These are phyloP conservation scores for Xenops minutus DNA, from an alignment of 2,797 vertebrate genomes.

Conservation along the genomic window DNA sequence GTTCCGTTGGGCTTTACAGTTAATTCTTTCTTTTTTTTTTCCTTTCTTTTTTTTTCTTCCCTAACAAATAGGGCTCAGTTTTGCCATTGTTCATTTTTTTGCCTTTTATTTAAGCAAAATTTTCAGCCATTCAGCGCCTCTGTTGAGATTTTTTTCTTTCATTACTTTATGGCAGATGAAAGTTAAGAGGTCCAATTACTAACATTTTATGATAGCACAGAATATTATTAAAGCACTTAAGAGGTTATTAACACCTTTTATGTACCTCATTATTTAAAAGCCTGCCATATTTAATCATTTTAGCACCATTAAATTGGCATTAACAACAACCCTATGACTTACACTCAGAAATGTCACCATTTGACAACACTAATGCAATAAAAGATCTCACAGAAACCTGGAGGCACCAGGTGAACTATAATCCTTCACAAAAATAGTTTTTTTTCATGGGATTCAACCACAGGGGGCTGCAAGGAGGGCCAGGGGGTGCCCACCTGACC, in stretches of 20 bases:
- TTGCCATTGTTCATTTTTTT: background rate
- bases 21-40: background rate
- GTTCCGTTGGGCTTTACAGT: background rate
- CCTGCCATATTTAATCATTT: slow-evolving; percentile 74
- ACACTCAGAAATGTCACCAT: slow-evolving; percentile 64
- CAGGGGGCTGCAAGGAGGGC: background rate
- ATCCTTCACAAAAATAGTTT: background rate
- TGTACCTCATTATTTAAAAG: slow-evolving; percentile 76
- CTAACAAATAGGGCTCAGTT: background rate
- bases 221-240: slow-evolving; percentile 78
- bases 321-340: slow-evolving; percentile 73
- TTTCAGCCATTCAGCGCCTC: slow-evolving; percentile 38
- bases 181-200: slow-evolving; percentile 74
- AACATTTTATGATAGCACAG: slow-evolving; percentile 73
- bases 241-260: slow-evolving; percentile 81
- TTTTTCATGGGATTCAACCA: background rate
- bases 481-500: background rate
- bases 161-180: slow-evolving; percentile 71
- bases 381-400: slow-evolving; percentile 36
- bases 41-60: background rate
- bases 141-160: slow-evolving; percentile 60
- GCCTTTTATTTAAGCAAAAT: slow-evolving; percentile 44
- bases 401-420: slow-evolving; percentile 15
- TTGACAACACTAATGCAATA: slow-evolving; percentile 63
- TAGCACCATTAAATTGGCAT: slow-evolving; percentile 76